These are phyloP conservation scores for Mesoclemmys tuberculata DNA, from an alignment of 2,113 vertebrate species.

Conservation along the genomic window DNA sequence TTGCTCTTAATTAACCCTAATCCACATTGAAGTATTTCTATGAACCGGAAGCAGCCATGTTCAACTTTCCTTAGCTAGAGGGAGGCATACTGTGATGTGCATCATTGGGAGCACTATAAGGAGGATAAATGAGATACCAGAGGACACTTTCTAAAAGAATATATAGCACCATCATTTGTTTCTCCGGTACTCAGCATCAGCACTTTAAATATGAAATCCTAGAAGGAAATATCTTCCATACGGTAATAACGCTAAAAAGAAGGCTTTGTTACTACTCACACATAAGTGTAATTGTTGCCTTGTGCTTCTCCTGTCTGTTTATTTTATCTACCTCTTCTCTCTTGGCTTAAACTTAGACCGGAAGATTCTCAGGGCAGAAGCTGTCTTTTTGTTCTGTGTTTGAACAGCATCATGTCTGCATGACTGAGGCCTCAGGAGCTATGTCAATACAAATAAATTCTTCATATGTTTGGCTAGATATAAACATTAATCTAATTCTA, in stretches of 20 bases:
- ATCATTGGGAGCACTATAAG: neutral
- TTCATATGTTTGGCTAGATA: neutral
- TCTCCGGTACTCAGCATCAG: neutral
- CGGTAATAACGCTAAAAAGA: neutral
- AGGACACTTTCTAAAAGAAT: neutral
- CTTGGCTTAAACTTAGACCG: neutral
- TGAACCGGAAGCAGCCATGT: neutral
- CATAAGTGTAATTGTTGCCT: neutral
- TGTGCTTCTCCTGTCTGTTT: neutral
- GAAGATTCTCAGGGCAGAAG: neutral
- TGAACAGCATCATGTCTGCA: neutral
- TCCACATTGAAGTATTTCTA: neutral
- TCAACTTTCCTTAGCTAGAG: neutral
- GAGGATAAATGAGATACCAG: neutral
- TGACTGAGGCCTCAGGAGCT: neutral
- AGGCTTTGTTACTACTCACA: neutral
- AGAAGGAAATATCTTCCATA: neutral
- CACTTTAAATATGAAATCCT: neutral
- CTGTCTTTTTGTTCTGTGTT: neutral
- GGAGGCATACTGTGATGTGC: neutral
- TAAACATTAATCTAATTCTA: neutral
- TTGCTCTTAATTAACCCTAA: neutral
- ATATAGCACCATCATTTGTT: neutral
- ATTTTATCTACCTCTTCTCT: rapidly evolving
- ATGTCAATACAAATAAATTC: neutral